Evolutionary conservation across 2,113 vertebrate genomes (phyloP).

Genomic region (Proterorhinus semilunaris): DNA sequence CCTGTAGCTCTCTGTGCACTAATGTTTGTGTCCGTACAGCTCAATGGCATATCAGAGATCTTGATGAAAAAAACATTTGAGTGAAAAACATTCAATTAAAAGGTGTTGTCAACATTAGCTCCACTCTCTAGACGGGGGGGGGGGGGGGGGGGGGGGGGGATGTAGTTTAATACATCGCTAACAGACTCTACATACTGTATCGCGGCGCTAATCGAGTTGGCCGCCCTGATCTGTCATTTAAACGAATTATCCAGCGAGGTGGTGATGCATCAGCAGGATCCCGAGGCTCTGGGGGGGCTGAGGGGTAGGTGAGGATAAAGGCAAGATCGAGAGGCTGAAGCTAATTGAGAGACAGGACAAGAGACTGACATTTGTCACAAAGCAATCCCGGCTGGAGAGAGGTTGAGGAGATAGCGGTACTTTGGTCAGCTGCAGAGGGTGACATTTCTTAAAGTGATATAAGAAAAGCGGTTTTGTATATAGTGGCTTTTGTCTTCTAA

Average conservation of each 20-base stretch:
- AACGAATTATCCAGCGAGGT: constrained; percentile 69
- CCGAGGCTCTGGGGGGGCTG: constrained; percentile 39
- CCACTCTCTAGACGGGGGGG: constrained; percentile 10
- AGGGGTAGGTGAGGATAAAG: constrained; percentile 24
- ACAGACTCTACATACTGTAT: constrained; percentile 70
- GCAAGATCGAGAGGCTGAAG: constrained; percentile 33
- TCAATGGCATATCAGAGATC: no score
- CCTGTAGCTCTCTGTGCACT: no score
- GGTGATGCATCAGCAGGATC: constrained; percentile 75
- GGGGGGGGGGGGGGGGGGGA: constrained; percentile 22
- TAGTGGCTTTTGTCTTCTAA: background rate
- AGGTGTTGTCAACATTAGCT: no score
- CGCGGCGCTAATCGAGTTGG: constrained; percentile 70
- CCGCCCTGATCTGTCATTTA: constrained; percentile 77
- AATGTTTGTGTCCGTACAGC: no score
- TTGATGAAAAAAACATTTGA: no score
- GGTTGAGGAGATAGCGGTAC: constrained; percentile 14
- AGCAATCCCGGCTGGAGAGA: constrained; percentile 24
- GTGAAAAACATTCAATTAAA: no score
- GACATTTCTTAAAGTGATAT: background rate
- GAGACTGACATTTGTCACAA: constrained; percentile 51
- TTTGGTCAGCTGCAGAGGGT: background rate
- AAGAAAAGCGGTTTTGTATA: background rate
- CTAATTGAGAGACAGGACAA: constrained; percentile 61
- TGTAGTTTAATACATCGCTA: constrained; percentile 73